Base-by-base conservation (phyloP, 2,888 invertebrate species). In the Dicycla oo region DNA sequence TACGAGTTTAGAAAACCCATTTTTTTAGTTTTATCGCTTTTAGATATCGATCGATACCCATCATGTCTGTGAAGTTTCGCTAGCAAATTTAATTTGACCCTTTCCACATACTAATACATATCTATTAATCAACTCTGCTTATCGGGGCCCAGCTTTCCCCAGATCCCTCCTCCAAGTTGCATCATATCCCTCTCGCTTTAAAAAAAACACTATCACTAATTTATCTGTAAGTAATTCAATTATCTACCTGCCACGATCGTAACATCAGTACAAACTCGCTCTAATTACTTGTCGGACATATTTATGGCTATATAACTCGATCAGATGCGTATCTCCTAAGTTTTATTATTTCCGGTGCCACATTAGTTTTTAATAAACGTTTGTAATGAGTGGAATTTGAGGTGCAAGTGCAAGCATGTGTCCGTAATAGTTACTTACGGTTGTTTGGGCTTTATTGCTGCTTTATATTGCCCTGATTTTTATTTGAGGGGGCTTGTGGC, bases 331-430 rank as follows among this genome's bases (percentile, higher is more conserved):
- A 90, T 90, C 90, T 65, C 51, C 43, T 62, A 74, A 84, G 82
- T 81, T 90, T 90, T 89, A 89, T 89, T 86, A 84, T 88, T 89
- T 90, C 90, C 90, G 85, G 80, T 83, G 80, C 80, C 81, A 75
- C 78, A 71, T 85, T 78, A 80, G 40, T 70, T 70, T 66, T 73
- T 67, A 74, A 80, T 83, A 80, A 85, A 61, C 57, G 69, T 72
- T 61, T 80, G 80, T 83, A 72, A 84, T 75, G 72, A 67, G 75
- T 30, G 62, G 62, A 54, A 54, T 34, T n/a, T n/a, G n/a, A n/a
- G 45, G 63, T 81, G 56, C 13, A 68, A 63, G 58, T 51, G 69
- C 58, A 77, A 13, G 47, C 61, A 51, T 64, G 15, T 65, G 60
- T 47, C 64, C 8, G 60, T 47, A 3, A 58, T 68, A 68, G 54